phyloP scores from a whole-genome alignment of 53 echinoderm and acorn worm genomes.

The Temnopleurus reevesii region DNA sequence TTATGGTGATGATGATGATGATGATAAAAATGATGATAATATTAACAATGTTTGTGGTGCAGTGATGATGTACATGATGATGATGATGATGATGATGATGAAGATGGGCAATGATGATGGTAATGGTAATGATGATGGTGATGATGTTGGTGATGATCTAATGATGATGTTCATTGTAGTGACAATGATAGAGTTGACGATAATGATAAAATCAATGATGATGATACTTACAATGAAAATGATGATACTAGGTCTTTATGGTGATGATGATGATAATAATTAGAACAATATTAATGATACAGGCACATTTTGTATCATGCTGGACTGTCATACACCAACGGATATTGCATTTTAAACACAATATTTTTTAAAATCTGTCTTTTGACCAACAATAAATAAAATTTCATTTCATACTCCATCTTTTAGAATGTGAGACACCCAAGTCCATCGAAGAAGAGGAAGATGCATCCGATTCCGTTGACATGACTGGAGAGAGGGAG shows the following conservation, averaged over 20 bases:
- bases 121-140: neutral
- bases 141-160: neutral
- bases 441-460: conserved; percentile 90
- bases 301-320: too few relatives aligned
- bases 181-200: neutral
- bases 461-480: conserved; percentile 76
- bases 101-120: neutral
- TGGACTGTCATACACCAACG: too few relatives aligned
- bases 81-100: conserved; percentile 20
- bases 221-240: too few relatives aligned
- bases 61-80: neutral
- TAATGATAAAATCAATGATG: neutral
- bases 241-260: too few relatives aligned
- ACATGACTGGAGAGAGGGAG: conserved; percentile 83
- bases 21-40: neutral
- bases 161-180: neutral
- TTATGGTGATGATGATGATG: neutral
- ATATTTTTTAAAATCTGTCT: too few relatives aligned
- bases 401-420: neutral
- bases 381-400: too few relatives aligned
- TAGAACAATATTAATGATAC: too few relatives aligned
- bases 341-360: too few relatives aligned
- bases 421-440: conserved; percentile 86
- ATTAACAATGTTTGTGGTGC: neutral
- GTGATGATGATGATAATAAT: too few relatives aligned